Percentiles rank a stretch among this genome's conserved stretches.
Evolutionary conservation across 2,113 vertebrate genomes (phyloP).

Genomic region (Bostrychus sinensis): DNA sequence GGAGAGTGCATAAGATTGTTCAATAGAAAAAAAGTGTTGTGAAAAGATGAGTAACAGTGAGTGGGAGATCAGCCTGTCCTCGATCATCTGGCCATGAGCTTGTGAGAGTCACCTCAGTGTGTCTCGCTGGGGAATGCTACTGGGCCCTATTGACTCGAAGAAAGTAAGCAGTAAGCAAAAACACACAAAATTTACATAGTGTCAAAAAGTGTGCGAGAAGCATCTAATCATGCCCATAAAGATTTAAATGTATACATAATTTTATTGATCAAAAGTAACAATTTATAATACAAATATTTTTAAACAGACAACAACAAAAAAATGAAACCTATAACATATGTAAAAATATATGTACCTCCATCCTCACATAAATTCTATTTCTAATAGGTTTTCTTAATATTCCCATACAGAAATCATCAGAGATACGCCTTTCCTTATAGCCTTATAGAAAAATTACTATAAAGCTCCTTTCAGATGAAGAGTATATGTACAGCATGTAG

Average conservation of each 20-base stretch:
- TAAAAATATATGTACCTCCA: too few species aligned
- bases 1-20: constrained; percentile 67
- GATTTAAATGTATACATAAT: background rate
- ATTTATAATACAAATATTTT: background rate
- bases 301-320: background rate
- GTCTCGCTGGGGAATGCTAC: constrained; percentile 22
- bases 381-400: too few species aligned
- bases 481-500: too few species aligned
- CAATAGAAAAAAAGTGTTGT: constrained; percentile 68
- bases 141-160: background rate
- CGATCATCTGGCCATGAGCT: constrained; percentile 69
- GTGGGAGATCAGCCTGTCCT: constrained; percentile 80
- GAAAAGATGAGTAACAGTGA: constrained; percentile 80
- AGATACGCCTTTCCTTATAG: too few species aligned
- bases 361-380: too few species aligned
- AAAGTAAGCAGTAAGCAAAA: background rate
- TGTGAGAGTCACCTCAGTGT: constrained; percentile 57
- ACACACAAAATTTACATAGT: background rate
- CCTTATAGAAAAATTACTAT: too few species aligned
- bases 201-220: background rate
- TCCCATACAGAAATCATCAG: too few species aligned
- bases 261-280: background rate
- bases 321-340: background rate
- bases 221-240: background rate
- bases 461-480: too few species aligned